Conservation (phyloP, 2,888 invertebrate genomes). For the Drosophila hamatofila region DNA sequence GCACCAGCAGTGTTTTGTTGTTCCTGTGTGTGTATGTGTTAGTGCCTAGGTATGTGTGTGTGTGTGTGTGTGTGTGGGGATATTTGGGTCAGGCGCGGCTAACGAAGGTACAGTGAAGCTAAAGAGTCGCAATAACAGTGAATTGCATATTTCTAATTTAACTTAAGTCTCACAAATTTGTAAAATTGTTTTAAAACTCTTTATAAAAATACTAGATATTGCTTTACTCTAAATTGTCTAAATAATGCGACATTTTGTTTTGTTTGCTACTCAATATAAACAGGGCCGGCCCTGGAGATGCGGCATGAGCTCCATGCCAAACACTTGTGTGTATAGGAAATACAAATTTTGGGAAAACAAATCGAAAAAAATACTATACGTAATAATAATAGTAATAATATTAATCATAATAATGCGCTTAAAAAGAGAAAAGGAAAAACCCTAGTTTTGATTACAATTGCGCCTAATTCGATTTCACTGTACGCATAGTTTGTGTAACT, state of each 20-base stretch:
- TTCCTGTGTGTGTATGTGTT: conserved; percentile 6
- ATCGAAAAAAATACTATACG: not conserved
- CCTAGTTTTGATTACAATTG: not conserved
- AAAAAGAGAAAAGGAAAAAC: not conserved
- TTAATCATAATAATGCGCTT: not conserved
- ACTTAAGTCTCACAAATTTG: not conserved
- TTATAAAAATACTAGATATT: not conserved
- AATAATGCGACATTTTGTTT: not conserved
- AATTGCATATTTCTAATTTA: not conserved
- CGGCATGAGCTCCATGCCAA: not conserved
- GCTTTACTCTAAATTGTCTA: not conserved
- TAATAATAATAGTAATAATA: not conserved
- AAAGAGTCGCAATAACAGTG: not conserved
- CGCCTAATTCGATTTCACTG: conserved; percentile 42
- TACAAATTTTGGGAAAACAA: not conserved
- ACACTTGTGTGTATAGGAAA: not conserved
- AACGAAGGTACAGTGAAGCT: conserved; percentile 45
- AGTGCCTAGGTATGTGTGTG: not conserved
- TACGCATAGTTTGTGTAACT: conserved; percentile 15
- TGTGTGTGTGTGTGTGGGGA: conserved; percentile 1
- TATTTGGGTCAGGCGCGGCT: conserved; percentile 16
- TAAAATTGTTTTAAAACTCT: not conserved
- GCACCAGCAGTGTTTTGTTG: conserved; percentile 60
- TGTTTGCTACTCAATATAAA: not conserved
- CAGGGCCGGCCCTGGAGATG: conserved; percentile 6